A percentile compares a stretch with the other conserved stretches of the same genome.
phyloP scores from a whole-genome alignment of 2,888 invertebrate genomes.

The Metacarcinus magister region DNA sequence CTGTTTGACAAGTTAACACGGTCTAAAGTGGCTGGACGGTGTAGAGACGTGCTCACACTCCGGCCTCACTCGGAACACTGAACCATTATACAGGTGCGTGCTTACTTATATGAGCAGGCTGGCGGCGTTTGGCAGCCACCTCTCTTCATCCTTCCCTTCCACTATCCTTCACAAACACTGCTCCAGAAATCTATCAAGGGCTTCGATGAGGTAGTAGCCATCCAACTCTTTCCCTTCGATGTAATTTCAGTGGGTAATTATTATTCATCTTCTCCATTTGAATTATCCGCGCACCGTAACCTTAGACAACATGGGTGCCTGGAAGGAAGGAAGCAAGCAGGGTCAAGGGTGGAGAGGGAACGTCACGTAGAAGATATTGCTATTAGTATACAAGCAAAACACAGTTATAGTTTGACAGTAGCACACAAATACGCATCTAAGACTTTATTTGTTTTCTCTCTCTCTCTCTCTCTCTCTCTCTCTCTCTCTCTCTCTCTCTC shows the following conservation, averaged over 20 bases:
- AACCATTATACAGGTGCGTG: conserved; percentile 44
- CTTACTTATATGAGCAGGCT: conserved; percentile 7
- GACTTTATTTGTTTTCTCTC: too few relatives aligned
- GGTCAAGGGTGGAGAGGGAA: background rate
- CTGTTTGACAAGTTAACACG: conserved; percentile 3
- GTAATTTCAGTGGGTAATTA: background rate
- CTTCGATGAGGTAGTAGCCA: background rate
- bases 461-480: background rate
- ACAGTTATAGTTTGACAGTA: too few relatives aligned
- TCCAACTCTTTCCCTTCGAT: background rate
- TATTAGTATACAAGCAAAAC: too few relatives aligned
- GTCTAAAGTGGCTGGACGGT: background rate
- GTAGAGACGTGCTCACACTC: background rate
- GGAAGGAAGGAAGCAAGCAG: background rate
- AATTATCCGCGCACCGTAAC: background rate
- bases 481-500: conserved; percentile 34
- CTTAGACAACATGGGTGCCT: background rate
- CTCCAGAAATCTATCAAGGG: conserved; percentile 32
- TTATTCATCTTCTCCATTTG: background rate
- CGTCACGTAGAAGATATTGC: background rate
- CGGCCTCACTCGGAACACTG: conserved; percentile 31
- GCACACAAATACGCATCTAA: too few relatives aligned
- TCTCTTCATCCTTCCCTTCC: background rate
- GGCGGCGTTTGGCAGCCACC: conserved; percentile 9
- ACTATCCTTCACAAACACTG: conserved; percentile 31